Evolutionary conservation across 2,888 invertebrate species (phyloP).

Genomic region (Drepanosiphum platanoidis): DNA sequence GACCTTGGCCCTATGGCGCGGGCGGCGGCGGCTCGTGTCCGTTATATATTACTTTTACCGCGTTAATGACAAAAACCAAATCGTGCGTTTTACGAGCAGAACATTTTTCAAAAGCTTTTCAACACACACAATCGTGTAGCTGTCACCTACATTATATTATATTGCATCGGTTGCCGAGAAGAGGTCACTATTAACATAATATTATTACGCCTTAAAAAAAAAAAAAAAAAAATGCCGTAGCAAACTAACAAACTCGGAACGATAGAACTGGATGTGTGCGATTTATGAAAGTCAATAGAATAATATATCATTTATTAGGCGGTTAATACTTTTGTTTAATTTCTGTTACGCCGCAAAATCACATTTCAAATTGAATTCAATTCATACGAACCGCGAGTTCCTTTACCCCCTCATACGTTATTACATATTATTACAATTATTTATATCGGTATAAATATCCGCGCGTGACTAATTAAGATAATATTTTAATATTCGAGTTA

Average conservation of each 20-base stretch:
- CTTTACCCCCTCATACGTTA: neutral
- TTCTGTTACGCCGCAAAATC: neutral
- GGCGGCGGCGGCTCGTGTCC: too few species aligned
- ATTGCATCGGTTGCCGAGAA: conserved; percentile 1
- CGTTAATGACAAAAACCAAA: conserved; percentile 14
- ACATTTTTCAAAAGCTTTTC: conserved; percentile 12
- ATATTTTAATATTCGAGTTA: neutral
- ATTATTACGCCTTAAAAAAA: conserved; percentile 19
- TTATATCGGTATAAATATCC: neutral
- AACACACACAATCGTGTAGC: neutral
- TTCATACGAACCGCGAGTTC: neutral
- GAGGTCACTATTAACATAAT: conserved; percentile 16
- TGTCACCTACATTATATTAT: conserved; percentile 11
- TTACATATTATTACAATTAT: too few species aligned
- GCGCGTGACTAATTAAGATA: neutral
- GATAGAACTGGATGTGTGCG: too few species aligned
- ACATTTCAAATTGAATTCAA: neutral
- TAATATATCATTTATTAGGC: too few species aligned
- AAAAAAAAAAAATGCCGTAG: neutral
- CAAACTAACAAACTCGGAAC: neutral
- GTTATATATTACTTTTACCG: conserved; percentile 40
- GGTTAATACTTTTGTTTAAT: too few species aligned
- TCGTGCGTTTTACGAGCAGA: neutral
- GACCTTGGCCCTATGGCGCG: conserved; percentile 37
- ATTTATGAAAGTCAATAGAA: too few species aligned